phyloP scores from a whole-genome alignment of 2,797 vertebrate species.

The Clamator glandarius region DNA sequence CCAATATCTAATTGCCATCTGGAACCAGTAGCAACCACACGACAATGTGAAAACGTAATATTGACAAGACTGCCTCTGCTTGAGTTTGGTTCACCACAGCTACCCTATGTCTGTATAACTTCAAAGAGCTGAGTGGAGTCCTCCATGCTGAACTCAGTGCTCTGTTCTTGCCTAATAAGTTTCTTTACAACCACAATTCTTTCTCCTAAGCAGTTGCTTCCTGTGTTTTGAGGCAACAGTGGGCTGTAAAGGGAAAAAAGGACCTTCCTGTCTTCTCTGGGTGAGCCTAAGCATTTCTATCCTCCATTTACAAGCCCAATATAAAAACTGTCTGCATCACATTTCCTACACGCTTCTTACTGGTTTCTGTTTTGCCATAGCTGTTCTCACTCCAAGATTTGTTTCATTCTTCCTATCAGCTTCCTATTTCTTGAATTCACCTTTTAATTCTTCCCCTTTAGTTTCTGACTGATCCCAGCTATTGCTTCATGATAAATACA shows the following conservation, averaged over 20 bases:
- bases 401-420: background rate
- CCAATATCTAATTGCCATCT: conserved; percentile 59
- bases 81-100: background rate
- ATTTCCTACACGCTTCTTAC: background rate
- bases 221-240: background rate
- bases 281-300: background rate
- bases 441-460: background rate
- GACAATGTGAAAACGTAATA: background rate
- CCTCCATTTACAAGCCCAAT: background rate
- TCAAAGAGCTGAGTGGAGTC: conserved; percentile 8
- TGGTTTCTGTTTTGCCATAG: background rate
- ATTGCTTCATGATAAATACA: background rate
- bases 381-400: background rate
- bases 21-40: conserved; percentile 40
- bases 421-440: background rate
- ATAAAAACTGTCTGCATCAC: background rate
- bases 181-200: background rate
- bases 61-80: background rate
- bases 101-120: background rate
- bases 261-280: background rate
- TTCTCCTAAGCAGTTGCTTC: background rate
- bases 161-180: background rate
- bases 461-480: background rate
- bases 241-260: background rate
- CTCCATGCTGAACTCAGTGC: background rate